Conservation (phyloP, 2,113 vertebrate species). For the Nyctereutes procyonoides region DNA sequence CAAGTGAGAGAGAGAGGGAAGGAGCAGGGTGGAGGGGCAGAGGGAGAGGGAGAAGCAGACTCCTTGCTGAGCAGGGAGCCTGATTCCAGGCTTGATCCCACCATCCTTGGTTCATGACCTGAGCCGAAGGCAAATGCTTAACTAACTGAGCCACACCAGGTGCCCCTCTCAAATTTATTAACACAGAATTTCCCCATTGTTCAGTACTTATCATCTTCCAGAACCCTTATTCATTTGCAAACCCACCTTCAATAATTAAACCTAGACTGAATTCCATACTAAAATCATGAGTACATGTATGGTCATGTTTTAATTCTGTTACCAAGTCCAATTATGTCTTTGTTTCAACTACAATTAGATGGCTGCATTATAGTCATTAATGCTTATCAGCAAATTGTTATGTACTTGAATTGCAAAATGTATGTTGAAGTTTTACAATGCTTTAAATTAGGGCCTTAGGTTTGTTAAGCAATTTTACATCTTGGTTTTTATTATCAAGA, state of each 20-base stretch:
- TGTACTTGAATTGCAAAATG: background rate
- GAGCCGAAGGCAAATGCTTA: no score
- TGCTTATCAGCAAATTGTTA: background rate
- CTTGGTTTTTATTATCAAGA: conserved; percentile 28
- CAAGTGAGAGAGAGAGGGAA: no score
- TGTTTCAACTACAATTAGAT: background rate
- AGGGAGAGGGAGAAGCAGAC: no score
- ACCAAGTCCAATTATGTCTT: background rate
- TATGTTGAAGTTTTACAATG: background rate
- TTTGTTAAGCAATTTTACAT: background rate
- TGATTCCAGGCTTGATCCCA: no score
- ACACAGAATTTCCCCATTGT: background rate
- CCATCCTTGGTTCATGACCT: no score
- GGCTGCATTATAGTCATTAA: background rate
- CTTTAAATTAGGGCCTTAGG: background rate
- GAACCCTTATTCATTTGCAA: background rate
- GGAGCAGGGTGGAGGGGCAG: no score
- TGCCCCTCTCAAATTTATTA: background rate
- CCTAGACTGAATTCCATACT: background rate
- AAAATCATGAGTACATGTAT: conserved; percentile 4
- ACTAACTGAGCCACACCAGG: no score
- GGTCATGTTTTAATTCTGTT: conserved; percentile 2
- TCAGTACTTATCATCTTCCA: background rate
- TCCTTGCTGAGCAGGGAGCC: no score
- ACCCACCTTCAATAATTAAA: conserved; percentile 42